These are phyloP conservation scores for Drosophila gaucha DNA, from an alignment of 2,888 invertebrate genomes.

Conservation along the genomic window DNA sequence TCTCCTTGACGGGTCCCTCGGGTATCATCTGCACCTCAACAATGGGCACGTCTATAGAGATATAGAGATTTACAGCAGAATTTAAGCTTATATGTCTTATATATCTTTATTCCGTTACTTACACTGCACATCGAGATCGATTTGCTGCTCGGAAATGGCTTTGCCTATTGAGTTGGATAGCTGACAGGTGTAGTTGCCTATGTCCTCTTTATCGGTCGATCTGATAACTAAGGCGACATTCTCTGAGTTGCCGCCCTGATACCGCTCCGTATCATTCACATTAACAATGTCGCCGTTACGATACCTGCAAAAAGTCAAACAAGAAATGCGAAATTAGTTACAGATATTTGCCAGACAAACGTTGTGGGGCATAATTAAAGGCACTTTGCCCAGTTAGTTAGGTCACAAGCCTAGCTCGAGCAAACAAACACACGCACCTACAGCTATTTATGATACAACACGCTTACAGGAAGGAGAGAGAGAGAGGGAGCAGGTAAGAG, in stretches of 20 bases:
- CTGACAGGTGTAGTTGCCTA: slow-evolving; percentile 93
- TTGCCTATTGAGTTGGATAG: slow-evolving; percentile 92
- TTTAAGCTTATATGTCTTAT: too few species aligned
- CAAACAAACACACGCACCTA: slow-evolving; percentile 8
- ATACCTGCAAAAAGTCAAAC: slow-evolving; percentile 86
- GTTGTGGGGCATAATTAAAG: slow-evolving; percentile 53
- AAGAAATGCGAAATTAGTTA: slow-evolving; percentile 14
- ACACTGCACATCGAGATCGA: slow-evolving; percentile 93
- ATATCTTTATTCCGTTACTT: too few species aligned
- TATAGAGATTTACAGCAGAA: not conserved
- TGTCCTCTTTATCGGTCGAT: slow-evolving; percentile 91
- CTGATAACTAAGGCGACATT: slow-evolving; percentile 91
- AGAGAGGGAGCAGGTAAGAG: not conserved
- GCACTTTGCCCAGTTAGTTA: slow-evolving; percentile 37
- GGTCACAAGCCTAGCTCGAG: slow-evolving; percentile 9
- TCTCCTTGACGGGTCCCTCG: slow-evolving; percentile 91
- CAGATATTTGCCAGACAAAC: slow-evolving; percentile 15
- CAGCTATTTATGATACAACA: slow-evolving; percentile 47
- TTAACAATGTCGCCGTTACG: slow-evolving; percentile 88
- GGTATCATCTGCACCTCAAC: slow-evolving; percentile 92
- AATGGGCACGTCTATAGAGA: slow-evolving; percentile 89
- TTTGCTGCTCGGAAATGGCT: slow-evolving; percentile 89
- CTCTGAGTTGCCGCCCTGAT: slow-evolving; percentile 90
- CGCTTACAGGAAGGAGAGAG: slow-evolving; percentile 2
- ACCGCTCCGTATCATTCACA: slow-evolving; percentile 87